A percentile compares a stretch with the other conserved stretches of the same genome.
phyloP scores from a whole-genome alignment of 53 echinoderm and acorn worm species.

The Astropecten irregularis region DNA sequence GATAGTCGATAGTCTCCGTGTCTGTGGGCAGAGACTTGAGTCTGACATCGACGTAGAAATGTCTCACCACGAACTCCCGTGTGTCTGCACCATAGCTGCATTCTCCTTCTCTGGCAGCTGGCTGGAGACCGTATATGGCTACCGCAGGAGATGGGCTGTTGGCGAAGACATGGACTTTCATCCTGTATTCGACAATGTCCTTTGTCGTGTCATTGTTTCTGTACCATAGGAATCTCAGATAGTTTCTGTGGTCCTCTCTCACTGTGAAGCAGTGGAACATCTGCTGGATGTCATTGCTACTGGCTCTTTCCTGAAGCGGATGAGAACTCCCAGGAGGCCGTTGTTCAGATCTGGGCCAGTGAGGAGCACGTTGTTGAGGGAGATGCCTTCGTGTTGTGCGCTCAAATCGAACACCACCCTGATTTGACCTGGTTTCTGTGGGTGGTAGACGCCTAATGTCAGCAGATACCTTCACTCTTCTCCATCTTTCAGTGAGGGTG shows the following conservation, averaged over 20 bases:
- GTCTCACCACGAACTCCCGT: conserved; percentile 29
- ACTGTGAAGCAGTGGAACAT: conserved; percentile 71
- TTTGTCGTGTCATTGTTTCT: conserved; percentile 30
- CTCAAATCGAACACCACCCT: no score
- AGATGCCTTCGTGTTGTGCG: not conserved
- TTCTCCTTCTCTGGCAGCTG: conserved; percentile 25
- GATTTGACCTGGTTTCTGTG: no score
- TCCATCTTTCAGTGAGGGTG: conserved; percentile 1
- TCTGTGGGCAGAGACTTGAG: not conserved
- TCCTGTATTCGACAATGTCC: conserved; percentile 41
- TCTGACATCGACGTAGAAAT: conserved; percentile 65
- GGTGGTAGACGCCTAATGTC: conserved; percentile 31
- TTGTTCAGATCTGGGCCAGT: conserved; percentile 31
- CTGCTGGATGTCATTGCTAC: conserved; percentile 66
- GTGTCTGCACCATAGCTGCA: conserved; percentile 20
- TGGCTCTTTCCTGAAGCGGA: conserved; percentile 40
- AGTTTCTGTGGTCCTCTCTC: conserved; percentile 70
- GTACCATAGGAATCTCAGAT: conserved; percentile 65
- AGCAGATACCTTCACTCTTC: conserved; percentile 31
- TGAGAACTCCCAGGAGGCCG: conserved; percentile 25
- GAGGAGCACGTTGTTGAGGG: conserved; percentile 19
- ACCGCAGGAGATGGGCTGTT: conserved; percentile 57
- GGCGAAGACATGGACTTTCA: conserved; percentile 68
- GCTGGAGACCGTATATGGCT: conserved; percentile 26
- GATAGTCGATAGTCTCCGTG: conserved; percentile 24